Percentiles rank a stretch among this genome's conserved stretches.
Conservation (phyloP, 2,888 invertebrate genomes). For the Morinoia aosen region DNA sequence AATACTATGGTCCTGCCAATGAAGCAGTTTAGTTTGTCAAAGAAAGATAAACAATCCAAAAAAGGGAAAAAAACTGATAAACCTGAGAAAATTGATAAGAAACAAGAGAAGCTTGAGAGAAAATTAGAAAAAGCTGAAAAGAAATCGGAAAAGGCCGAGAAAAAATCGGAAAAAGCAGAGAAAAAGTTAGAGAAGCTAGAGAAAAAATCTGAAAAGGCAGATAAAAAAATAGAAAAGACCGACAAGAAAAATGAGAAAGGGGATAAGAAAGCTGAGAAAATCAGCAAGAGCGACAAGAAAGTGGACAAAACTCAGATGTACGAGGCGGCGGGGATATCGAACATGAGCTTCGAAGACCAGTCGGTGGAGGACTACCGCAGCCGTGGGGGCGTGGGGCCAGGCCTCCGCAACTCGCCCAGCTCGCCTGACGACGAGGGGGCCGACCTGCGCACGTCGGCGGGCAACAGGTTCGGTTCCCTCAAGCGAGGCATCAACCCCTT, state of each 20-base stretch:
- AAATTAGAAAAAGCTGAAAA: slow-evolving; percentile 64
- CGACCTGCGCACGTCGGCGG: slow-evolving; percentile 63
- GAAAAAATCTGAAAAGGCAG: slow-evolving; percentile 46
- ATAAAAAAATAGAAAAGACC: slow-evolving; percentile 45
- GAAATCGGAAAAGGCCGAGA: slow-evolving; percentile 59
- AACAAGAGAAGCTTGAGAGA: slow-evolving; percentile 62
- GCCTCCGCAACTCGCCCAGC: slow-evolving; percentile 56
- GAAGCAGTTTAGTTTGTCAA: slow-evolving; percentile 64
- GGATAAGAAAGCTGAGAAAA: slow-evolving; percentile 36
- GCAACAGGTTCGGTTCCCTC: slow-evolving; percentile 65
- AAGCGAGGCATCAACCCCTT: slow-evolving; percentile 67
- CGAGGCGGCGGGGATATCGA: slow-evolving; percentile 65
- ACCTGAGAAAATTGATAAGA: slow-evolving; percentile 61
- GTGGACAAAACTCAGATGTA: slow-evolving; percentile 55
- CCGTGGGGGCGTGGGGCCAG: slow-evolving; percentile 51
- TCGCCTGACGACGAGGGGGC: slow-evolving; percentile 66
- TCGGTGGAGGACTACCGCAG: slow-evolving; percentile 62
- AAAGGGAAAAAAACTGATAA: slow-evolving; percentile 64
- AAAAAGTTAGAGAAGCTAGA: slow-evolving; percentile 50
- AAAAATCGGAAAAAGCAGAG: slow-evolving; percentile 52
- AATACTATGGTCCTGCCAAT: slow-evolving; percentile 66
- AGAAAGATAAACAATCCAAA: slow-evolving; percentile 64
- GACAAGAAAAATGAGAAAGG: slow-evolving; percentile 52
- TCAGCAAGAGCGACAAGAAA: slow-evolving; percentile 29
- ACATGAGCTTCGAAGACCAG: slow-evolving; percentile 67